A percentile compares a stretch with the other conserved stretches of the same genome.
Conservation (phyloP, 2,797 vertebrate genomes). For the Artibeus lituratus region DNA sequence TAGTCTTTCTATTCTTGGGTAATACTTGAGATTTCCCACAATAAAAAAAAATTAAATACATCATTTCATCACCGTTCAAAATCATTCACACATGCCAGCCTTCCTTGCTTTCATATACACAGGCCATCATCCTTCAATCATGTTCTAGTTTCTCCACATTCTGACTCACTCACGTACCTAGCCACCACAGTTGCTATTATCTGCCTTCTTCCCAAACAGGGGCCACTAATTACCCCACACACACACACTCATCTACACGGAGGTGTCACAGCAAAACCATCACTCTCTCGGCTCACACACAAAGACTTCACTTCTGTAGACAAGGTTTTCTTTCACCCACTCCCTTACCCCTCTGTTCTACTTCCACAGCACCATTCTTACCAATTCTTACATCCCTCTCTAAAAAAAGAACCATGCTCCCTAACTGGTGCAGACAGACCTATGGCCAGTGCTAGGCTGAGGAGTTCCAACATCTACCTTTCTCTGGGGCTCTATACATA, state of each 20-base stretch:
- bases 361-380: background rate
- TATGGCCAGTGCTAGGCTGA: background rate
- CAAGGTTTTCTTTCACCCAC: background rate
- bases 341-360: background rate
- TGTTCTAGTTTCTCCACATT: background rate
- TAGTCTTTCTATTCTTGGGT: background rate
- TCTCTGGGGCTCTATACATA: slow-evolving; percentile 49
- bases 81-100: background rate
- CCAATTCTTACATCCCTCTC: background rate
- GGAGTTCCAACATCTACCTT: slow-evolving; percentile 35
- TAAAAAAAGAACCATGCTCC: background rate
- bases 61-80: background rate
- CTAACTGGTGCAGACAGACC: background rate
- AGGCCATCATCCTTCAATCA: background rate
- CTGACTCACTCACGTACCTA: background rate
- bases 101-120: background rate
- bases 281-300: background rate
- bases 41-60: background rate
- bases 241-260: background rate
- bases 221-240: background rate
- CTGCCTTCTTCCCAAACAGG: background rate
- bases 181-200: background rate
- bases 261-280: background rate
- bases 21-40: slow-evolving; percentile 3
- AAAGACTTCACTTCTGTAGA: background rate